Evolutionary conservation across 2,797 vertebrate species (phyloP), one percentile per base, ranked within the genome.

Genomic region (Mus minutoides): DNA sequence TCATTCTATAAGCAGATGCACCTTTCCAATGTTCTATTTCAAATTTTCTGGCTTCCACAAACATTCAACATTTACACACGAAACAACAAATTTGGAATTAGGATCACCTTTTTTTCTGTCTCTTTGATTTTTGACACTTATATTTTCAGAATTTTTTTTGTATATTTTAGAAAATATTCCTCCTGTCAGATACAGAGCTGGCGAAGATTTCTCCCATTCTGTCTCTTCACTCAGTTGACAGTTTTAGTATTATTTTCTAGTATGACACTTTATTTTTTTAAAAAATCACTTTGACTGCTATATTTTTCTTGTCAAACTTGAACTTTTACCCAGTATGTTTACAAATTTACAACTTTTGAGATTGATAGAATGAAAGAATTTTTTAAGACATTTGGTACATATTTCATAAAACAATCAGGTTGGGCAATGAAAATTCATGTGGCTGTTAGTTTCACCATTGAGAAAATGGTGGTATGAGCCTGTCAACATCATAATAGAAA

Each of bases 331-430:
- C 34, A 73, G 4, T 49, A 8, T 78, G 22, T 13, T 77, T 14
- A 40, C 46, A 40, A 91, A 97, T 40, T 80, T 80, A 56, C 60
- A 95, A 54, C 46, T 69, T 85, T 83, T n/a, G 34, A 79, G 40
- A 9, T 19, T 69, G 34, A 77, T 73, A 64, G 8, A 5, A 62
- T 76, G 43, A 52, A 12, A 52, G 71, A 29, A n/a, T 24, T 67
- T 40, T 5, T 19, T 31, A 62, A 60, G 54, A 40, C 6, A 64
- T 49, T 90, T n/a, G 10, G 2, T 37, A n/a, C n/a, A 69, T 31
- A 92, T 40, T 88, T 89, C 17, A 34, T 84, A 71, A 31, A 79
- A 54, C 10, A 34, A 29, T 2, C 52, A 21, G 11, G 54, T 56
- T 46, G 12, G 49, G 4, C 8, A 77, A 46, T 21, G 87, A 16